Percentiles rank a stretch among this genome's conserved stretches.
Conservation (phyloP, 2,888 invertebrate species). For the Rotaria magnacalcarata region DNA sequence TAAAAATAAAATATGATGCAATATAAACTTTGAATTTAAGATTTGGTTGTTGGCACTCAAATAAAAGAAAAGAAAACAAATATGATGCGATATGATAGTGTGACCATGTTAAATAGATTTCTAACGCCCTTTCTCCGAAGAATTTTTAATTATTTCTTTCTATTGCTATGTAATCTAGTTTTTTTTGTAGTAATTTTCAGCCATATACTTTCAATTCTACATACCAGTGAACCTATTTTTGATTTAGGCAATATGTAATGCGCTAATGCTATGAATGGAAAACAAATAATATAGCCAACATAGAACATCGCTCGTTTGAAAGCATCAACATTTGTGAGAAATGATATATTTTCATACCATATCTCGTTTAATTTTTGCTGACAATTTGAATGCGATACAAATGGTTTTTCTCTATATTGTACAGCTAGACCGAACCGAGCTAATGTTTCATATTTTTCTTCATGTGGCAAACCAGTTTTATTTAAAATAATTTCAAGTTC, state of each 20-base stretch:
- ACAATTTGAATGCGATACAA: slow-evolving; percentile 57
- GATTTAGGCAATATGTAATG: slow-evolving; percentile 53
- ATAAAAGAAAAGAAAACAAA: no score
- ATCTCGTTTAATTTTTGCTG: slow-evolving; percentile 55
- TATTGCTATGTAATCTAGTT: no score
- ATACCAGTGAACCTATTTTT: slow-evolving; percentile 51
- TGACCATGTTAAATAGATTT: no score
- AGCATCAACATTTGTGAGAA: slow-evolving; percentile 48
- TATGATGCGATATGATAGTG: no score
- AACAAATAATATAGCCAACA: slow-evolving; percentile 50
- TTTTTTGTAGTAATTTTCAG: no score
- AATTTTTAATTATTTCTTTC: no score
- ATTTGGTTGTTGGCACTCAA: slow-evolving; percentile 51
- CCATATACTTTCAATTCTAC: no score
- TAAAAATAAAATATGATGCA: slow-evolving; percentile 53
- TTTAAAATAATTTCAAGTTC: slow-evolving; percentile 56
- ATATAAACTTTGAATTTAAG: slow-evolving; percentile 55
- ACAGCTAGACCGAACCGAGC: slow-evolving; percentile 55
- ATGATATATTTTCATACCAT: slow-evolving; percentile 54
- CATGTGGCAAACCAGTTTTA: slow-evolving; percentile 51
- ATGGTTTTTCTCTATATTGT: slow-evolving; percentile 56
- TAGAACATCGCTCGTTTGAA: slow-evolving; percentile 49
- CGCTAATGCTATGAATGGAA: slow-evolving; percentile 53
- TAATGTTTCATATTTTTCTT: slow-evolving; percentile 51
- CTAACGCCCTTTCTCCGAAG: no score